Evolutionary conservation across 2,113 vertebrate genomes (phyloP).

Genomic region (Dromaius novaehollandiae): DNA sequence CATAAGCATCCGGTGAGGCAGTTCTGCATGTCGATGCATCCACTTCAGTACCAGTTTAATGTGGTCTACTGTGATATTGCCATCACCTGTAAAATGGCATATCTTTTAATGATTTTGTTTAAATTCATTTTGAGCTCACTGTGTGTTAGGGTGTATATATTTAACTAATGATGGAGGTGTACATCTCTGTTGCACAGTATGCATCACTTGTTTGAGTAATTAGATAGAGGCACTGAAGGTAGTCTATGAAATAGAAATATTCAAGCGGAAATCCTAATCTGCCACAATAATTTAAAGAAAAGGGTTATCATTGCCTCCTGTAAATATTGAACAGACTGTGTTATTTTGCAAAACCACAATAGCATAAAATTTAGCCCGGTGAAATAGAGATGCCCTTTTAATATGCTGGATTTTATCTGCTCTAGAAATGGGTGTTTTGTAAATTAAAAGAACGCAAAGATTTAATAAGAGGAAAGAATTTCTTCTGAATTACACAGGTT

Average conservation of each 20-base stretch:
- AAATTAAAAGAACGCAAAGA: background rate
- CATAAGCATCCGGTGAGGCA: background rate
- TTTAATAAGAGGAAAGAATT: background rate
- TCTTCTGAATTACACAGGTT: background rate
- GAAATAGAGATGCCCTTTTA: background rate
- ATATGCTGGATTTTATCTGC: background rate
- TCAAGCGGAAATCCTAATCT: conserved; percentile 59
- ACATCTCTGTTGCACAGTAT: conserved; percentile 2
- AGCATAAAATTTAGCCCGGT: background rate
- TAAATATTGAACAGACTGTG: conserved; percentile 13
- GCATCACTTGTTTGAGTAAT: conserved; percentile 53
- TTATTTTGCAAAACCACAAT: conserved; percentile 19
- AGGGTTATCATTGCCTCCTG: background rate
- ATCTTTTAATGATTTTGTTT: background rate
- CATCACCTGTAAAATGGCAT: background rate
- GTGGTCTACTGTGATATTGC: background rate
- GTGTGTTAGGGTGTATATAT: background rate
- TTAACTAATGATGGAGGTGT: conserved; percentile 35
- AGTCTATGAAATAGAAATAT: conserved; percentile 40
- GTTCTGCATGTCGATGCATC: background rate
- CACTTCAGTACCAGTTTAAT: conserved; percentile 30
- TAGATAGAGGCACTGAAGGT: conserved; percentile 18
- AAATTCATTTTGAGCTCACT: background rate
- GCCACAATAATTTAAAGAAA: conserved; percentile 35
- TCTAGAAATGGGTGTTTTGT: background rate